phyloP scores from a whole-genome alignment of 2,888 invertebrate genomes.

The Brenthis ino region DNA sequence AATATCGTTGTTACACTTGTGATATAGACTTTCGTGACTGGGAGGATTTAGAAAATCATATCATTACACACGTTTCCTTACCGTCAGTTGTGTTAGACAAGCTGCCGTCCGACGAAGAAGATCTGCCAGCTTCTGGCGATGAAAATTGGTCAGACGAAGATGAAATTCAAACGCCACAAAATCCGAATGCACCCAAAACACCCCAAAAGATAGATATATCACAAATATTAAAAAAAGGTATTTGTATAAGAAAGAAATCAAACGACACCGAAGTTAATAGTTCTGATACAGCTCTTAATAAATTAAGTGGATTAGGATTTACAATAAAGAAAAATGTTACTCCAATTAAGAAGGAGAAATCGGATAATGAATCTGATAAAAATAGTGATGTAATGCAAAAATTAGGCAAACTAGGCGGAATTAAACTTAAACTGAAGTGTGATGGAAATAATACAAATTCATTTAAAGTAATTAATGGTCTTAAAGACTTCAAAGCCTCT shows the following conservation, averaged over 20 bases:
- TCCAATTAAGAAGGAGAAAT: slow-evolving; percentile 66
- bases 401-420: slow-evolving; percentile 70
- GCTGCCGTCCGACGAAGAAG: slow-evolving; percentile 80
- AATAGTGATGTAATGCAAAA: slow-evolving; percentile 64
- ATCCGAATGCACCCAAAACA: slow-evolving; percentile 49
- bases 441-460: slow-evolving; percentile 67
- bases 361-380: slow-evolving; percentile 47
- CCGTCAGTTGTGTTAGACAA: slow-evolving; percentile 76
- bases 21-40: slow-evolving; percentile 72
- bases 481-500: slow-evolving; percentile 72
- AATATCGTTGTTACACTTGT: slow-evolving; percentile 78
- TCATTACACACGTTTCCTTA: slow-evolving; percentile 81
- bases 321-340: slow-evolving; percentile 71
- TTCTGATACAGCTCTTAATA: slow-evolving; percentile 64
- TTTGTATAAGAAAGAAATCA: slow-evolving; percentile 63
- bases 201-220: slow-evolving; percentile 75
- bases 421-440: slow-evolving; percentile 74
- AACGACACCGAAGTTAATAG: slow-evolving; percentile 49
- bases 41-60: slow-evolving; percentile 75
- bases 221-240: slow-evolving; percentile 66
- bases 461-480: slow-evolving; percentile 73
- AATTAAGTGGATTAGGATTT: slow-evolving; percentile 73
- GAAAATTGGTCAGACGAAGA: slow-evolving; percentile 77
- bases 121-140: slow-evolving; percentile 64
- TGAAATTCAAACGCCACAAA: slow-evolving; percentile 50